Evolutionary conservation across 1,140 invertebrate species (phyloP), one percentile per base, ranked within the genome.

Genomic region (Plodia interpunctella): DNA sequence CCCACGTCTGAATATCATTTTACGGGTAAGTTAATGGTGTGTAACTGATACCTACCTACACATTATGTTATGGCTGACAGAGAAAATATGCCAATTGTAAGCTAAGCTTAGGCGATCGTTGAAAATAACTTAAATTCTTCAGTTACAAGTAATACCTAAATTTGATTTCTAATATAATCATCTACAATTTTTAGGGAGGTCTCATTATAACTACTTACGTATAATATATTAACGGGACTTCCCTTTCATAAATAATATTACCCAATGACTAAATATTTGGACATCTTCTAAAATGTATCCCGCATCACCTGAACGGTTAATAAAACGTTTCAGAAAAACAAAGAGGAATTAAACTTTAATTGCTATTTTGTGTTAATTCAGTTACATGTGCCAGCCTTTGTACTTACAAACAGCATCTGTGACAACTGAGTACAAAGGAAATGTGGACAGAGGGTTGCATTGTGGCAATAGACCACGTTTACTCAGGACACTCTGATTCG

Each of bases 21-120:
- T 64, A 62, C 66, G 55, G 32, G 19, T 6, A 28, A 56, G 59
- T 60, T 62, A 68, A 68, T 68, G 66, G 59, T 50, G 62, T 59
- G 65, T 60, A 50, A 68, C 18, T 68, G 62, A 64, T n/a, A n/a
- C n/a, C n/a, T 68, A 68, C 60, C 44, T 20, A 20, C 49, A 25
- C 11, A 9, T 38, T 38, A 2, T 13, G 35, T 38, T 38, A n/a
- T n/a, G n/a, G n/a, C n/a, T n/a, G n/a, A 9, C 28, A 28, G 9
- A 5, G 9, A 28, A 28, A 28, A 28, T 5, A 28, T 5, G 9
- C 3, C 28, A 28, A 28, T 28, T 28, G 3, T 28, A 9, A 28
- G n/a, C n/a, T n/a, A n/a, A n/a, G n/a, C n/a, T n/a, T n/a, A n/a
- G n/a, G n/a, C n/a, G n/a, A n/a, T n/a, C n/a, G n/a, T n/a, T n/a